Evolutionary conservation across 2,888 invertebrate species (phyloP).

Genomic region (Nycteola revayana): DNA sequence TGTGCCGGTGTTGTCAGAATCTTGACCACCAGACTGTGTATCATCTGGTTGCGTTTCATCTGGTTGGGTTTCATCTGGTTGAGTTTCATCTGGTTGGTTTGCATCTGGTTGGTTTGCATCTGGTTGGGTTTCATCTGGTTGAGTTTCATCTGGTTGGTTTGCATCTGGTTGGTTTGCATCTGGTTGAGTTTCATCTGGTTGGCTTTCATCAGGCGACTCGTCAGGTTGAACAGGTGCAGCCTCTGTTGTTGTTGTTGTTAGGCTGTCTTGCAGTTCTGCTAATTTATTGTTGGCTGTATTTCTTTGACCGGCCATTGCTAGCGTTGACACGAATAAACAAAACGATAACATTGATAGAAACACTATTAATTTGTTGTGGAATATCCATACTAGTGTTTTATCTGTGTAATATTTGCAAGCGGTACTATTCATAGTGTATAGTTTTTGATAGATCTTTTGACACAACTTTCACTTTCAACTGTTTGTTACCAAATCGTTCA

Average conservation of each 20-base stretch:
- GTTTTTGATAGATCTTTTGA: slow-evolving; percentile 4
- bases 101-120: too few species aligned
- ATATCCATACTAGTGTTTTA: slow-evolving; percentile 53
- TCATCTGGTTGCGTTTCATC: too few species aligned
- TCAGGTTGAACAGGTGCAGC: neutral
- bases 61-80: too few species aligned
- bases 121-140: too few species aligned
- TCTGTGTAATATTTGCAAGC: slow-evolving; percentile 56
- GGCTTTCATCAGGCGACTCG: too few species aligned
- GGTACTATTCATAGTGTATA: slow-evolving; percentile 38
- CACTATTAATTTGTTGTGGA: slow-evolving; percentile 68
- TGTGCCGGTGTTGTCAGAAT: too few species aligned
- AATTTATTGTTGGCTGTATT: slow-evolving; percentile 44
- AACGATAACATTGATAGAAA: slow-evolving; percentile 58
- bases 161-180: too few species aligned
- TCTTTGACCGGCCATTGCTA: slow-evolving; percentile 57
- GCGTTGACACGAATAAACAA: slow-evolving; percentile 61
- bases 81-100: too few species aligned
- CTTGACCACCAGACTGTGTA: too few species aligned
- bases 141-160: too few species aligned
- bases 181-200: too few species aligned
- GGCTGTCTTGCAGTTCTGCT: slow-evolving; percentile 28
- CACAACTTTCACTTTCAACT: slow-evolving; percentile 19
- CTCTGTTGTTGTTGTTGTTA: neutral
- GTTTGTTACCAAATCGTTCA: slow-evolving; percentile 16